Evolutionary conservation across 2,113 vertebrate species (phyloP), one percentile per base, ranked within the genome.

Genomic region (Cinclus cinclus): DNA sequence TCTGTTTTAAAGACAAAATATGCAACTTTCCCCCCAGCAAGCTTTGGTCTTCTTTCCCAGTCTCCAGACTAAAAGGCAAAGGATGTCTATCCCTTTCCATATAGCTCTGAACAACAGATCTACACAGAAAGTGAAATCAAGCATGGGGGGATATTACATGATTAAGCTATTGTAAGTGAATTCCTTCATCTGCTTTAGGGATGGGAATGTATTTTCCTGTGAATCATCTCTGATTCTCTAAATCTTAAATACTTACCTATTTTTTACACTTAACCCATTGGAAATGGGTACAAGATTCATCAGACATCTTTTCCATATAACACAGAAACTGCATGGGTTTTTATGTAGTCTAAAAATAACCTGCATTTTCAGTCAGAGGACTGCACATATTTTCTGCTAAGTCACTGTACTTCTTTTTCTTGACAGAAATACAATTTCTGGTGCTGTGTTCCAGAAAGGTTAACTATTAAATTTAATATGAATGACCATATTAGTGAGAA

Each of bases 211-310:
- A 52, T 92, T 87, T 94, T 91, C 39, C 64, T 87, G 22, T 92
- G 71, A 90, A 64, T 97, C 88, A 87, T 90, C 93, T 95, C 93
- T 97, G 82, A 96, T 84, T 94, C 77, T 87, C 39, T 87, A 59
- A 70, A 92, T 60, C 65, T 85, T 73, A 92, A 83, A 95, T 87
- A 65, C 90, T 68, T 70, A 73, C 27, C 60, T 30, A 5, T 90
- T 81, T 89, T 95, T 62, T 37, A 84, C 90, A 94, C 25, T 46
- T 78, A 59, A 44, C 64, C 59, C 50, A 78, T 49, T 95, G 90
- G 92, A 68, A 97, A 90, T 6, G 49, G 46, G 83, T 52, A 69
- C 33, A 88, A 85, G 78, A 87, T 85, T 89, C 35, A 87, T 80
- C 92, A 68, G 55, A 59, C 59, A 85, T 58, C 62, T 90, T 95